Evolutionary conservation across 2,113 vertebrate species (phyloP).

Genomic region (Hippolais icterina): DNA sequence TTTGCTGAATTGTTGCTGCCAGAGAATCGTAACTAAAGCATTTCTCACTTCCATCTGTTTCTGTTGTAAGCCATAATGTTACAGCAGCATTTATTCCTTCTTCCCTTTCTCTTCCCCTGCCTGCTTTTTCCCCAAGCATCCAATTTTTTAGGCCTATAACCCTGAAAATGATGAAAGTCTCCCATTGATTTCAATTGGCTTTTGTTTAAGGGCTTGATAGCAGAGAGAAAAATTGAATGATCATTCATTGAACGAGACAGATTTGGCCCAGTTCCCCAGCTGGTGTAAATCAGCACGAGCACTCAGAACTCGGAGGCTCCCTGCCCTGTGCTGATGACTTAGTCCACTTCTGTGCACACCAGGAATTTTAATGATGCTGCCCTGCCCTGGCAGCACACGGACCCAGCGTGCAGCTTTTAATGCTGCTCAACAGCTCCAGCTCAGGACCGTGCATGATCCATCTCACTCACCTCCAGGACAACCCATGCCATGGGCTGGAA

Average conservation of each 20-base stretch:
- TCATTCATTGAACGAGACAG: constrained; percentile 33
- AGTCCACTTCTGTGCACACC: not conserved
- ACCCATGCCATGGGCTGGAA: accelerated
- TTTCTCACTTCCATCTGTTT: constrained; percentile 34
- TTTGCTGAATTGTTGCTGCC: not conserved
- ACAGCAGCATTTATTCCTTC: constrained; percentile 24
- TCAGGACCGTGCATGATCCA: not conserved
- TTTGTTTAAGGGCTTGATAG: constrained; percentile 56
- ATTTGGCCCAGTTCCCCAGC: constrained; percentile 28
- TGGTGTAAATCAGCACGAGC: constrained; percentile 10
- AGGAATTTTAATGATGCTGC: not conserved
- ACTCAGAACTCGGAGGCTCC: not conserved
- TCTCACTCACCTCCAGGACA: not conserved
- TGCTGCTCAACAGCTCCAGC: not conserved
- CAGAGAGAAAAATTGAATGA: constrained; percentile 52
- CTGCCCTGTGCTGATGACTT: constrained; percentile 8
- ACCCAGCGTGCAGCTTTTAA: not conserved
- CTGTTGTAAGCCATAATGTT: constrained; percentile 10
- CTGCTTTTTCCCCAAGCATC: constrained; percentile 14
- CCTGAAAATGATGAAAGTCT: constrained; percentile 49
- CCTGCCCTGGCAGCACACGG: not conserved
- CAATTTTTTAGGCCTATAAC: constrained; percentile 51
- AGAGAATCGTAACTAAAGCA: constrained; percentile 35
- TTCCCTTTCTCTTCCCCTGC: not conserved
- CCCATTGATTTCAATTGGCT: constrained; percentile 58